Conservation (phyloP, 2,113 vertebrate genomes). For the Prionailurus bengalensis region DNA sequence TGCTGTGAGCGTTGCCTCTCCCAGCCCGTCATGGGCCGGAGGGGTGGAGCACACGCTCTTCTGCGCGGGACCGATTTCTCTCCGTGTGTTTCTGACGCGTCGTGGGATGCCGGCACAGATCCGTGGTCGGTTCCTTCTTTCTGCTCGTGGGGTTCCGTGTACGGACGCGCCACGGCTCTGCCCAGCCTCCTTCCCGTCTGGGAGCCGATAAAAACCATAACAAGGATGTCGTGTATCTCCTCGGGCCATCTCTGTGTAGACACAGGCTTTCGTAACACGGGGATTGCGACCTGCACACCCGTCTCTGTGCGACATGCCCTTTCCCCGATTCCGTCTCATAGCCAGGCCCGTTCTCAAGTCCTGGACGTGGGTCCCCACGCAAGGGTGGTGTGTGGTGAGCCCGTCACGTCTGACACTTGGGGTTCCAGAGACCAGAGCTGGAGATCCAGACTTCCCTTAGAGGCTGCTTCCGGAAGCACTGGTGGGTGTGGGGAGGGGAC, state of each 20-base stretch:
- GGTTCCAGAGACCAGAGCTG: neutral
- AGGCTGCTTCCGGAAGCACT: neutral
- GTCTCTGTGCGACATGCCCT: neutral
- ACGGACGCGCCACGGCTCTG: accelerated
- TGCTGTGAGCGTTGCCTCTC: neutral
- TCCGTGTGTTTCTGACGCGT: neutral
- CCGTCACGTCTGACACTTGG: accelerated
- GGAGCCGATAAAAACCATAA: no score
- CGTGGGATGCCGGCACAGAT: accelerated
- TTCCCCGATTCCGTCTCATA: accelerated
- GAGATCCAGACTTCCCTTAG: neutral
- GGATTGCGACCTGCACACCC: accelerated
- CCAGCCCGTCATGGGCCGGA: neutral
- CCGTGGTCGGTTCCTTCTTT: neutral
- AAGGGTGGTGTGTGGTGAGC: accelerated
- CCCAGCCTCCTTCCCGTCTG: neutral
- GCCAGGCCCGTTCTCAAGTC: neutral
- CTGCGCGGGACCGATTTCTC: accelerated
- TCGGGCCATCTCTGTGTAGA: accelerated
- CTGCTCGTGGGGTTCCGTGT: neutral
- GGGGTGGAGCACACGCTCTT: accelerated
- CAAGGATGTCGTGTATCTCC: neutral
- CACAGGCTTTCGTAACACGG: accelerated
- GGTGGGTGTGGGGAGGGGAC: neutral
- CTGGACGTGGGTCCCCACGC: accelerated